These are phyloP conservation scores for Heterodera filipjevi DNA, from an alignment of 2,888 invertebrate genomes.

Conservation along the genomic window DNA sequence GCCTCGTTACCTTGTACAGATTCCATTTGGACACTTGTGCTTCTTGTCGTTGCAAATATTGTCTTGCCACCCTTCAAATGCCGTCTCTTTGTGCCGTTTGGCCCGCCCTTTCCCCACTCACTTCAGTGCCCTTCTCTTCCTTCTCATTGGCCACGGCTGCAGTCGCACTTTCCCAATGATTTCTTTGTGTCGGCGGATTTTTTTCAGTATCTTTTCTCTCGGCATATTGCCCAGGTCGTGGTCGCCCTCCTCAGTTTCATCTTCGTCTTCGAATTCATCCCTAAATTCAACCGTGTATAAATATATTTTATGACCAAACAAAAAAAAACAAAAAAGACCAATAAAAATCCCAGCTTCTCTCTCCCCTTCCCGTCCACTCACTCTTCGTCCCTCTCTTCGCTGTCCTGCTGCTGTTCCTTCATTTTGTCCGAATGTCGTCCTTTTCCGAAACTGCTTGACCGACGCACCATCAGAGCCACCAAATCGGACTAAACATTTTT, in stretches of 20 bases:
- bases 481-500: constrained; percentile 54
- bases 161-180: constrained; percentile 60
- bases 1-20: constrained; percentile 64
- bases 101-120: constrained; percentile 8
- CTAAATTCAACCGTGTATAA: no score
- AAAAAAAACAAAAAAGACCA: no score
- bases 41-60: constrained; percentile 66
- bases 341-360: neutral
- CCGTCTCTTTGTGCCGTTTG: neutral
- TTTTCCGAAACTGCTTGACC: constrained; percentile 54
- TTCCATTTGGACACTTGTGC: constrained; percentile 65
- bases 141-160: constrained; percentile 48
- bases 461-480: constrained; percentile 58
- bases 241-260: constrained; percentile 49
- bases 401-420: constrained; percentile 19
- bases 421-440: neutral
- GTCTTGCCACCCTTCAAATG: constrained; percentile 63
- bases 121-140: constrained; percentile 37
- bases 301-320: no score
- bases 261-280: constrained; percentile 21
- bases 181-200: constrained; percentile 67
- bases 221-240: constrained; percentile 47
- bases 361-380: constrained; percentile 21
- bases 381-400: constrained; percentile 29
- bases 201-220: constrained; percentile 57